Conservation (phyloP, 2,797 vertebrate species). For the Argyrosomus regius region DNA sequence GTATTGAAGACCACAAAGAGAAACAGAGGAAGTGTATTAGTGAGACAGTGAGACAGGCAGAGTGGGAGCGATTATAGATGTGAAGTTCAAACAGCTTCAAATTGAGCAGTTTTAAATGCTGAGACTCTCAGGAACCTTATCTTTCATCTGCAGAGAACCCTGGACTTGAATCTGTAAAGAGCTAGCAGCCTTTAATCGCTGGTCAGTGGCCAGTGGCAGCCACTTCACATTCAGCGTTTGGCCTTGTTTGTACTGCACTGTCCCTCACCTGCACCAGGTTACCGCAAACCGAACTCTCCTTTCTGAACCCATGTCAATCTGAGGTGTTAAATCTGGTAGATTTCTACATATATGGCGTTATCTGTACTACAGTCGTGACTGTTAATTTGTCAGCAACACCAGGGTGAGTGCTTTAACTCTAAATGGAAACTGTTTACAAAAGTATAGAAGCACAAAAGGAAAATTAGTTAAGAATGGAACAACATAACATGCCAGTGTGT, state of each 20-base stretch:
- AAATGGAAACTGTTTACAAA: background rate
- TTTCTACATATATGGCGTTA: background rate
- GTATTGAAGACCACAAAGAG: background rate
- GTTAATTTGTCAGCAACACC: background rate
- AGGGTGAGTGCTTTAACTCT: background rate
- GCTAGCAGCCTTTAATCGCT: constrained; percentile 35
- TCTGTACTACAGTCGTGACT: background rate
- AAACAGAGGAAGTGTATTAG: constrained; percentile 19
- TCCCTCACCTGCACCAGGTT: background rate
- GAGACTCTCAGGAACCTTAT: constrained; percentile 42
- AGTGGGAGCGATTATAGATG: constrained; percentile 43
- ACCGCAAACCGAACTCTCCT: constrained; percentile 9
- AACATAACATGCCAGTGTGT: background rate
- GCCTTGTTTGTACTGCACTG: constrained; percentile 19
- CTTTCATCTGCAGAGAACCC: constrained; percentile 69
- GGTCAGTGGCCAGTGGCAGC: constrained; percentile 38
- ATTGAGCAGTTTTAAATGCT: constrained; percentile 45
- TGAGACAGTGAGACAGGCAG: constrained; percentile 1
- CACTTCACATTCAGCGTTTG: constrained; percentile 53
- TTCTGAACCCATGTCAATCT: background rate
- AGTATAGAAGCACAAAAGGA: background rate
- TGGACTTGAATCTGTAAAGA: constrained; percentile 71
- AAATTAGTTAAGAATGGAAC: background rate
- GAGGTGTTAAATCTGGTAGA: background rate
- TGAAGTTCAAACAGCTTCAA: constrained; percentile 42